Percentiles rank a stretch among this genome's conserved stretches.
Evolutionary conservation across 2,113 vertebrate genomes (phyloP).

Genomic region (Boulengeromyrus knoepffleri): DNA sequence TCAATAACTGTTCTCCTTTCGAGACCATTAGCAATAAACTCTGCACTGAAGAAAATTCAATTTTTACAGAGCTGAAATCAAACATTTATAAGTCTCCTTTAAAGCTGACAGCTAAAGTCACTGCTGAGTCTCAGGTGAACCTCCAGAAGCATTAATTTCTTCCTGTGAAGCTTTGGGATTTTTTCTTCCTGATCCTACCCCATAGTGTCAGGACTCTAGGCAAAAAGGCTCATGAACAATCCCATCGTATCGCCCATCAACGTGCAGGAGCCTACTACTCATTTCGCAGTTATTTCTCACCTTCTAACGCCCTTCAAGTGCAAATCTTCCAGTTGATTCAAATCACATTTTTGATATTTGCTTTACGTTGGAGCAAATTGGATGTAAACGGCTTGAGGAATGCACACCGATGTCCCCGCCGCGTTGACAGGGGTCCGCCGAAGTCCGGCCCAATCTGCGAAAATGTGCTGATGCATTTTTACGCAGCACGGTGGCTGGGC

Average conservation of each 20-base stretch:
- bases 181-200: slow-evolving; percentile 11
- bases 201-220: slow-evolving; percentile 26
- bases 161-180: slow-evolving; percentile 28
- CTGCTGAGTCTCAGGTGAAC: slow-evolving; percentile 62
- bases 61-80: slow-evolving; percentile 48
- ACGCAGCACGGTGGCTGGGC: slow-evolving; percentile 43
- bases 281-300: slow-evolving; percentile 33
- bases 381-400: slow-evolving; percentile 51
- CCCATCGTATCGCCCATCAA: slow-evolving; percentile 30
- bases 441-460: slow-evolving; percentile 56
- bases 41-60: slow-evolving; percentile 42
- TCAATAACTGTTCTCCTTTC: slow-evolving; percentile 33
- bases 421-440: slow-evolving; percentile 42
- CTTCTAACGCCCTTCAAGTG: slow-evolving; percentile 54
- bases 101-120: slow-evolving; percentile 53
- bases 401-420: slow-evolving; percentile 23
- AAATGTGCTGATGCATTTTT: slow-evolving; percentile 65
- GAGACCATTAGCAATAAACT: slow-evolving; percentile 40
- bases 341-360: slow-evolving; percentile 77
- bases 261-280: slow-evolving; percentile 39
- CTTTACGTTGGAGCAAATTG: slow-evolving; percentile 66
- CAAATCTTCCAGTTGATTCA: slow-evolving; percentile 61
- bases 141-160: slow-evolving; percentile 50
- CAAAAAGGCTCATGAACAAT: slow-evolving; percentile 24
- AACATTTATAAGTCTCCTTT: slow-evolving; percentile 56